phyloP scores from a whole-genome alignment of 2,888 invertebrate genomes.

The Rhamnusium bicolor region DNA sequence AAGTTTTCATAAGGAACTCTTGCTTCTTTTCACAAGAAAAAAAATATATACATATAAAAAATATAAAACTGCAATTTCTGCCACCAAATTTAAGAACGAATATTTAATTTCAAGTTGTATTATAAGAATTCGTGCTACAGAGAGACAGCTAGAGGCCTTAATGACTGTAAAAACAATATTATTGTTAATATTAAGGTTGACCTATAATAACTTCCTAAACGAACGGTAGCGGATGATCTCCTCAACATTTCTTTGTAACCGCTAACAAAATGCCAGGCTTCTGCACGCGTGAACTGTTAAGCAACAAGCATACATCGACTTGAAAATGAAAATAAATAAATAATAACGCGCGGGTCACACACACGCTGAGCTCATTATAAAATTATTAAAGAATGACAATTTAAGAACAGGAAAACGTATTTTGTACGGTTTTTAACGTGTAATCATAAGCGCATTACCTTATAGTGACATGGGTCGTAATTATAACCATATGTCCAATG shows the following conservation, averaged over 20 bases:
- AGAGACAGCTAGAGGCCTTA: not conserved
- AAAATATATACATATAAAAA: too few species aligned
- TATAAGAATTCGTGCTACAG: too few species aligned
- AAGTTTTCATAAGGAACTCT: too few species aligned
- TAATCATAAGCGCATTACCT: slow-evolving; percentile 61
- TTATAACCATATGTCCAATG: slow-evolving; percentile 70
- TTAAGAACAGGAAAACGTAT: slow-evolving; percentile 71
- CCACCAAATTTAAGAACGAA: too few species aligned
- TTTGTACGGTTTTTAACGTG: slow-evolving; percentile 71
- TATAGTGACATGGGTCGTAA: slow-evolving; percentile 66
- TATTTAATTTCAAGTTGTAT: too few species aligned
- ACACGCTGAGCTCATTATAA: slow-evolving; percentile 55
- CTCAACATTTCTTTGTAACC: slow-evolving; percentile 6
- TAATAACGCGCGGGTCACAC: slow-evolving; percentile 34
- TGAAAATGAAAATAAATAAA: slow-evolving; percentile 27
- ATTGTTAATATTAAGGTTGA: not conserved
- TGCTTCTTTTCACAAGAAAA: too few species aligned
- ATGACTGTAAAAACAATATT: not conserved
- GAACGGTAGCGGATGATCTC: not conserved
- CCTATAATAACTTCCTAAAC: not conserved
- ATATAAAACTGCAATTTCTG: too few species aligned
- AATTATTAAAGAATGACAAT: slow-evolving; percentile 71
- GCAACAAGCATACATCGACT: slow-evolving; percentile 13
- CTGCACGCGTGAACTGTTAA: slow-evolving; percentile 20
- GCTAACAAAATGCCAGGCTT: slow-evolving; percentile 20